Evolutionary conservation across 2,113 vertebrate genomes (phyloP), one percentile per base, ranked within the genome.

Genomic region (Ptychochromis oligacanthus): DNA sequence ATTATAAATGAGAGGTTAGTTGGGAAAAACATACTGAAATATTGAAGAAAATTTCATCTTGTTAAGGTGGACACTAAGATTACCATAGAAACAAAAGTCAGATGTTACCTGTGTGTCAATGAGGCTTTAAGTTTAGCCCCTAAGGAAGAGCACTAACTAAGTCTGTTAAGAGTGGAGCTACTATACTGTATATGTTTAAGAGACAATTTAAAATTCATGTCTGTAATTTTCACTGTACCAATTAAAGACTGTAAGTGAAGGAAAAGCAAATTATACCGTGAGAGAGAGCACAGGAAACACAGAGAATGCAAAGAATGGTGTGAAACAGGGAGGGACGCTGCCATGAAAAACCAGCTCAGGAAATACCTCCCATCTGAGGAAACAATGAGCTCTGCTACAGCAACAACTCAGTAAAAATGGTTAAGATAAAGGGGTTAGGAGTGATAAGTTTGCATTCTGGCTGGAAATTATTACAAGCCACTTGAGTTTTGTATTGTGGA

Each of bases 21-120:
- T 77, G 60, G 74, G 40, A 4, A 85, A 85, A 88, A 79, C n/a
- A 43, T 43, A 24, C 40, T 85, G 62, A 65, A 85, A 56, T 75
- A 79, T 72, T 79, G 28, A 79, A 56, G 40, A 31, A 62, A 64
- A 78, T 28, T 20, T 7, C 8, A 12, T 43, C 61, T 78, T 64
- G 26, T 82, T 75, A 52, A 81, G 31, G 40, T 79, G 54, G 22
- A 74, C 10, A 11, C 43, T 55, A 7, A 40, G 31, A 52, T 57
- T 40, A 24, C n/a, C 77, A 70, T 58, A 56, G 46, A 54, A 79
- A 62, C 22, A 62, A 46, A 4, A 43, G 64, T 72, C 9, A n/a
- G 18, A 28, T 36, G 24, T 58, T 24, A n/a, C 26, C 55, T 38
- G 3, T 38, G 17, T 77, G 59, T 38, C 10, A 10, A 1, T 28